Base-by-base conservation (phyloP, 2,888 invertebrate species). In the Hyppa rectilinea region DNA sequence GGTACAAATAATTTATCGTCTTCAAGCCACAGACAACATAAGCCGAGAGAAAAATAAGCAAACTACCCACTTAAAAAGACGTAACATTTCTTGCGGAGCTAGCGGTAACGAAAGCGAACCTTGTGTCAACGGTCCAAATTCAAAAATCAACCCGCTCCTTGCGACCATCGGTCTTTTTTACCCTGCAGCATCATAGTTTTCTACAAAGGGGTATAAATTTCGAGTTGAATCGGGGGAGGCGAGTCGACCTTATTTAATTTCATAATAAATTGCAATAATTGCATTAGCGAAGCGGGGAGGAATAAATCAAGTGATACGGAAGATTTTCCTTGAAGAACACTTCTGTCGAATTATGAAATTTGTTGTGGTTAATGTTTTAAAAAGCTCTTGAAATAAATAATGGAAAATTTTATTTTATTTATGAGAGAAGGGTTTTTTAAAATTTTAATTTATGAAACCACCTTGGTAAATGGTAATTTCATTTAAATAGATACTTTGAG, bases 181-280 rank as follows among this genome's bases (percentile, higher is more conserved):
- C 83, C 78, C 88, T 83, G 80, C 80, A 80, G 78, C 81, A 81
- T 84, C 87, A 90, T 92, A 92, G 91, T 92, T 92, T 88, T 85
- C 88, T 89, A 83, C 90, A 89, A 92, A 91, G 89, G 92, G 92
- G 93, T 94, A 94, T 94, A 94, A 93, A 94, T 95, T 93, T 91
- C 84, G 83, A 83, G 89, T 86, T 80, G 87, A 76, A 80, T 79
- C 77, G 80, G 82, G 90, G 91, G 91, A 90, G 87, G 87, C 89
- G 91, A 89, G 91, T 91, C 92, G 91, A 90, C 92, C 91, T 94
- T 94, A 95, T 95, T 94, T 95, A 95, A 95, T 94, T 95, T 95
- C 91, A 92, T 93, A 93, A 94, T 95, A 95, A 95, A 95, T 95
- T 94, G 94, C 92, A 93, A 94, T 95, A 94, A 95, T 95, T 95